Evolutionary conservation across 2,113 vertebrate genomes (phyloP).

Genomic region (Misgurnus mizolepis): DNA sequence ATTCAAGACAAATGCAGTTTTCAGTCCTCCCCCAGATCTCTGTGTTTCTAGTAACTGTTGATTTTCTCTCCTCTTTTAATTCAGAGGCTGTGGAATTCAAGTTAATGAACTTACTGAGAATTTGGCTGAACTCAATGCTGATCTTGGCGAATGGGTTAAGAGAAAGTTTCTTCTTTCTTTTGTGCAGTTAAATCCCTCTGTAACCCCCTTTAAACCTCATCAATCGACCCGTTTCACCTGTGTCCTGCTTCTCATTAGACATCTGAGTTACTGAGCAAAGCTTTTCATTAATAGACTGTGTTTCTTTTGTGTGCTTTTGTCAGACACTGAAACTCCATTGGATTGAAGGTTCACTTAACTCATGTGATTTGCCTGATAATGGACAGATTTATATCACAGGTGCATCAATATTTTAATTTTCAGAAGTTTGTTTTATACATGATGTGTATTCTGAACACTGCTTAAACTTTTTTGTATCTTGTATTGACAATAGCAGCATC

Average conservation of each 20-base stretch:
- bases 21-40: conserved; percentile 24
- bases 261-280: conserved; percentile 41
- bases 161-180: conserved; percentile 49
- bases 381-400: neutral
- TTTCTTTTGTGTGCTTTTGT: conserved; percentile 31
- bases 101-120: conserved; percentile 58
- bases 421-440: no score
- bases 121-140: conserved; percentile 52
- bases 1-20: conserved; percentile 1
- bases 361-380: neutral
- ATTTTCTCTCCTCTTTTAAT: conserved; percentile 49
- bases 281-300: conserved; percentile 37
- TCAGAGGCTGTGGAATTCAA: conserved; percentile 51
- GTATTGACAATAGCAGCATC: conserved; percentile 24
- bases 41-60: conserved; percentile 45
- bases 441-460: no score
- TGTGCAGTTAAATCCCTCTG: conserved; percentile 24
- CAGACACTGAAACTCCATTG: conserved; percentile 5
- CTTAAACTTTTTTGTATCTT: neutral
- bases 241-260: conserved; percentile 37
- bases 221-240: conserved; percentile 49
- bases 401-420: no score
- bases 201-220: conserved; percentile 23
- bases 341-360: neutral
- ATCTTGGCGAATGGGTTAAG: conserved; percentile 53